Conservation (phyloP, 2,797 vertebrate species). For the Hemibagrus guttatus region DNA sequence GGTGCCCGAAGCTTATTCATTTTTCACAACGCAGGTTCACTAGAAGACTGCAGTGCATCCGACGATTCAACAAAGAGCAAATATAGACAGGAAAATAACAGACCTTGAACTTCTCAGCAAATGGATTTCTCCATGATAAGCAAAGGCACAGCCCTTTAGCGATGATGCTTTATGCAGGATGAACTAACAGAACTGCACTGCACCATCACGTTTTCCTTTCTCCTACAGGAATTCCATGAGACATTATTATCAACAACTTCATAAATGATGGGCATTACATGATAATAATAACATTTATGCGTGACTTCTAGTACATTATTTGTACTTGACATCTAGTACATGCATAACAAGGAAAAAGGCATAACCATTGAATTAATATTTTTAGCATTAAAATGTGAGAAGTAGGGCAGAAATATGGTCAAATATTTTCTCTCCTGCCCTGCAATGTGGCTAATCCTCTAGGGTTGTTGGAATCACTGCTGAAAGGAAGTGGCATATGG, state of each 20-base stretch:
- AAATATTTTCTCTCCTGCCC: slow-evolving; percentile 33
- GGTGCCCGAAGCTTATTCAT: slow-evolving; percentile 48
- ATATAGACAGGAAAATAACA: slow-evolving; percentile 43
- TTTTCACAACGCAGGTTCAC: slow-evolving; percentile 44
- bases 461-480: slow-evolving; percentile 49
- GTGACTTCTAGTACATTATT: background rate
- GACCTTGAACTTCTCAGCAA: slow-evolving; percentile 43
- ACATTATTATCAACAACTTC: background rate
- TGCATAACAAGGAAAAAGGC: background rate
- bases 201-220: background rate
- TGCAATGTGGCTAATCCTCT: slow-evolving; percentile 46
- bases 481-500: slow-evolving; percentile 58
- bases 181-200: background rate
- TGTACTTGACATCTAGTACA: background rate
- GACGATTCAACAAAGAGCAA: slow-evolving; percentile 49
- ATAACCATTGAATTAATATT: background rate
- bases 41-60: slow-evolving; percentile 47
- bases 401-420: slow-evolving; percentile 49
- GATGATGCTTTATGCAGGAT: slow-evolving; percentile 12
- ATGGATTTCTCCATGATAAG: slow-evolving; percentile 40
- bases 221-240: background rate
- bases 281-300: background rate
- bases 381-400: slow-evolving; percentile 40
- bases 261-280: background rate
- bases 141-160: slow-evolving; percentile 1